These are phyloP conservation scores for Thereva unica DNA, from an alignment of 2,888 invertebrate species.

Conservation along the genomic window DNA sequence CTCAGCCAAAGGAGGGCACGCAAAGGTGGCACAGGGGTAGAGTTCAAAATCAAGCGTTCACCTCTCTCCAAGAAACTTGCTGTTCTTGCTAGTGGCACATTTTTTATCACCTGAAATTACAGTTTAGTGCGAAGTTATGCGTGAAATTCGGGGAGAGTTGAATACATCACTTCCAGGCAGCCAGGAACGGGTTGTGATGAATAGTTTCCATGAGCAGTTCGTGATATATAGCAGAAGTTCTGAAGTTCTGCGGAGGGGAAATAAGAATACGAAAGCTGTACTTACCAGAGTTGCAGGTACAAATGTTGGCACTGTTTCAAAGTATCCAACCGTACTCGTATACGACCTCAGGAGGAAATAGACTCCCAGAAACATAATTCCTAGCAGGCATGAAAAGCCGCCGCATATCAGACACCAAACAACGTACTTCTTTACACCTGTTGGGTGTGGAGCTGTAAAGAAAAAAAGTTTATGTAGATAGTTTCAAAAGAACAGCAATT, in stretches of 20 bases:
- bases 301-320: slow-evolving; percentile 94
- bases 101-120: slow-evolving; percentile 30
- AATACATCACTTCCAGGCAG: no score
- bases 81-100: slow-evolving; percentile 2
- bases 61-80: slow-evolving; percentile 16
- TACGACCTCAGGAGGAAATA: slow-evolving; percentile 76
- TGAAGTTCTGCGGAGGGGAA: neutral
- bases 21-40: neutral
- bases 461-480: slow-evolving; percentile 28
- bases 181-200: no score
- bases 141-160: no score
- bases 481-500: no score
- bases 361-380: slow-evolving; percentile 74
- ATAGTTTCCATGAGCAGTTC: no score
- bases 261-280: slow-evolving; percentile 34
- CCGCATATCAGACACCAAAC: slow-evolving; percentile 79
- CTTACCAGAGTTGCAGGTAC: slow-evolving; percentile 89
- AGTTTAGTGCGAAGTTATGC: slow-evolving; percentile 18
- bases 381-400: slow-evolving; percentile 72
- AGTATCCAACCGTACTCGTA: slow-evolving; percentile 73
- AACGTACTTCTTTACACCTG: slow-evolving; percentile 70
- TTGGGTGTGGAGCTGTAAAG: slow-evolving; percentile 55
- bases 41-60: slow-evolving; percentile 1
- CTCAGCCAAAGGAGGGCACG: no score
- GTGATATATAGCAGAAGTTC: no score